These are phyloP conservation scores for Orthochromis indermauri DNA, from an alignment of 2,113 vertebrate genomes.

Conservation along the genomic window DNA sequence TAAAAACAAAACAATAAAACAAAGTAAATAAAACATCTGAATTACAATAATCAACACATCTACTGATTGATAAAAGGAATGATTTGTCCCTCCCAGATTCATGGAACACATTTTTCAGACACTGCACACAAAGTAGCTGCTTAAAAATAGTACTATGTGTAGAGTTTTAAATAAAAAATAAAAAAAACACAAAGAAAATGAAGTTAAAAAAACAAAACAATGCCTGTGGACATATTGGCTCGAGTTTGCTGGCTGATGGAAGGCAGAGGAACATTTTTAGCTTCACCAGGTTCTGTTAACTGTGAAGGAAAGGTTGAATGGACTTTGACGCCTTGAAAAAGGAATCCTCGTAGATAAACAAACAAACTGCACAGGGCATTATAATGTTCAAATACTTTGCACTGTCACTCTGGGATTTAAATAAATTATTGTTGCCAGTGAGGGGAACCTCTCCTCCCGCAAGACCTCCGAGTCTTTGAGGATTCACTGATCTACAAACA, in stretches of 20 bases:
- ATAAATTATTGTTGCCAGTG: background rate
- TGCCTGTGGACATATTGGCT: background rate
- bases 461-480: conserved; percentile 1
- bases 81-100: background rate
- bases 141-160: background rate
- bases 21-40: background rate
- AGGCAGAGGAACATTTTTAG: background rate
- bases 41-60: background rate
- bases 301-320: background rate
- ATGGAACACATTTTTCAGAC: background rate
- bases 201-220: background rate
- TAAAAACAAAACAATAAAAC: background rate
- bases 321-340: background rate
- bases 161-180: background rate
- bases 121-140: background rate
- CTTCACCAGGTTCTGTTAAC: background rate
- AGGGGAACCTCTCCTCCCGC: background rate
- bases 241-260: background rate
- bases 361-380: background rate
- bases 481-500: conserved; percentile 49
- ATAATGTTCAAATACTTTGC: background rate
- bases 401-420: background rate
- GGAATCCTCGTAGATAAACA: background rate
- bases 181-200: accelerated
- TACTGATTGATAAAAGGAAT: background rate